Conservation (phyloP, 2,113 vertebrate genomes). For the Prolemur simus region DNA sequence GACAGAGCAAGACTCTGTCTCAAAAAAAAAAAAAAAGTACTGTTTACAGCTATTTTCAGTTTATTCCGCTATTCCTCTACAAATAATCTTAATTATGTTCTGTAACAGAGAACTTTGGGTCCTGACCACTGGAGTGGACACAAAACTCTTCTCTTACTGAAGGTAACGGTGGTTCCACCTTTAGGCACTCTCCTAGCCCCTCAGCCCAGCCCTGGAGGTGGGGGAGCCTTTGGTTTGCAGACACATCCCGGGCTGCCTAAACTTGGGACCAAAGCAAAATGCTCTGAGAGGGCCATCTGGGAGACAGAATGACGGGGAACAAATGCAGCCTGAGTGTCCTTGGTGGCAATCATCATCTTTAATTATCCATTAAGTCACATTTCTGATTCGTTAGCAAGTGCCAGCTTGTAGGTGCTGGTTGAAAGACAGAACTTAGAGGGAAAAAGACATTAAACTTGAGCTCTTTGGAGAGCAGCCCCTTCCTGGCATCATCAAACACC, state of each 20-base stretch:
- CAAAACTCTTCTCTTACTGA: neutral
- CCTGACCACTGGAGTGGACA: neutral
- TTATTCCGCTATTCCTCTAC: neutral
- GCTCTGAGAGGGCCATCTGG: neutral
- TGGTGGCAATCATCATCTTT: constrained; percentile 67
- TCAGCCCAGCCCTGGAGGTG: neutral
- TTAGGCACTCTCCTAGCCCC: neutral
- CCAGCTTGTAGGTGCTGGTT: neutral
- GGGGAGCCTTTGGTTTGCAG: neutral
- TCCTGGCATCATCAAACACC: neutral
- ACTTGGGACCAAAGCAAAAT: neutral
- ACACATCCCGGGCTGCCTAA: neutral
- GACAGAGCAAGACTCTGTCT: too few relatives aligned
- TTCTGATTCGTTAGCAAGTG: constrained; percentile 61
- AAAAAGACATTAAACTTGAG: neutral
- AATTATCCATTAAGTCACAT: constrained; percentile 56
- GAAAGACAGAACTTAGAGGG: constrained; percentile 28
- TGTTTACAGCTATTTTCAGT: neutral
- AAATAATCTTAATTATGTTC: neutral
- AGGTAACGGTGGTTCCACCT: neutral
- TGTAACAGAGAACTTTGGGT: neutral
- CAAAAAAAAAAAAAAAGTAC: neutral
- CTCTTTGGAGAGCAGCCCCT: neutral
- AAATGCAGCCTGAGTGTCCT: constrained; percentile 32
- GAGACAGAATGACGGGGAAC: neutral